Conservation (phyloP, 2,113 vertebrate genomes). For the Orientallactaga bullata region DNA sequence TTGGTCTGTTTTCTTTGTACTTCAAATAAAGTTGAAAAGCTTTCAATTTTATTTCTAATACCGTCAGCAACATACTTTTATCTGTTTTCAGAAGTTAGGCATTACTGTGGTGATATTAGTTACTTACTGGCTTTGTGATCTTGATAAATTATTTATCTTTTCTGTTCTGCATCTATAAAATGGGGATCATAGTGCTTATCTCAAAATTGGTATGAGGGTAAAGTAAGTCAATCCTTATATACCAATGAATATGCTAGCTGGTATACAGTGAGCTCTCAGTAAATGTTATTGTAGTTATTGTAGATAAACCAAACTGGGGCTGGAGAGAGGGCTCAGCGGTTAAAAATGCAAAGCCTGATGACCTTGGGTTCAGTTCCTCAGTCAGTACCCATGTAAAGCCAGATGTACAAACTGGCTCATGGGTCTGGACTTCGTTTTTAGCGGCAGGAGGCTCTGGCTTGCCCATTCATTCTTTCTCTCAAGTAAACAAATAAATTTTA, state of each 20-base stretch:
- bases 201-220: conserved; percentile 42
- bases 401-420: too few species aligned
- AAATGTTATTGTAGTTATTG: conserved; percentile 49
- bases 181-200: conserved; percentile 23
- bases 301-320: neutral
- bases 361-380: too few species aligned
- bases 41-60: conserved; percentile 65
- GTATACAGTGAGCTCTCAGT: conserved; percentile 52
- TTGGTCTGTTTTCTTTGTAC: conserved; percentile 61
- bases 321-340: too few species aligned
- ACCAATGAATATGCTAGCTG: neutral
- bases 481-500: neutral
- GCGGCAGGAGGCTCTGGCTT: too few species aligned
- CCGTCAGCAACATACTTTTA: conserved; percentile 49
- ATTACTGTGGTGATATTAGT: conserved; percentile 52
- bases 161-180: conserved; percentile 55
- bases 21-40: conserved; percentile 61
- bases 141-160: conserved; percentile 50
- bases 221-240: conserved; percentile 57
- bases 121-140: conserved; percentile 43
- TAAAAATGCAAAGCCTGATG: too few species aligned
- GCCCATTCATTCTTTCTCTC: too few species aligned
- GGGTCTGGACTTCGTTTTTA: too few species aligned
- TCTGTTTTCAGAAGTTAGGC: conserved; percentile 59
- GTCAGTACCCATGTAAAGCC: too few species aligned